Percentiles rank a stretch among this genome's conserved stretches.
phyloP scores from a whole-genome alignment of 2,888 invertebrate genomes.

The Stenurella melanura region DNA sequence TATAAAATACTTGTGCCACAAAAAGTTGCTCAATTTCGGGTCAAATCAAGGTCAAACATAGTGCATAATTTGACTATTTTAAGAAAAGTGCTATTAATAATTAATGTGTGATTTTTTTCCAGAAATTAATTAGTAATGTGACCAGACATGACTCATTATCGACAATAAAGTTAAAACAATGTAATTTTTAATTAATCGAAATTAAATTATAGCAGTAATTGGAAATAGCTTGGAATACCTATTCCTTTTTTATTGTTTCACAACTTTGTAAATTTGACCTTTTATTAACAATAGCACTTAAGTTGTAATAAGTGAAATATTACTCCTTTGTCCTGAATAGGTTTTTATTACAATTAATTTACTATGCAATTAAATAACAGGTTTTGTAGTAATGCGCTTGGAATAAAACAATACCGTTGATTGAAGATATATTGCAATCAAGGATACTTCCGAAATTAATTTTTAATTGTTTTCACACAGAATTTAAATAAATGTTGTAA shows the following conservation, averaged over 20 bases:
- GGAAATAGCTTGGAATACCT: neutral
- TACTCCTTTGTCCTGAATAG: neutral
- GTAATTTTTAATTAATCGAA: neutral
- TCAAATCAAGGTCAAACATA: too few relatives aligned
- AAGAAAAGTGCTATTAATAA: too few relatives aligned
- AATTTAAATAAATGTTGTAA: too few relatives aligned
- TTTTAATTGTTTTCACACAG: too few relatives aligned
- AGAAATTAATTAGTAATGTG: neutral
- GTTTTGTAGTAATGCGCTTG: too few relatives aligned
- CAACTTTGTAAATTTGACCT: neutral
- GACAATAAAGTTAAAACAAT: slow-evolving; percentile 6
- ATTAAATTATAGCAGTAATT: neutral
- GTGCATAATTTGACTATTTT: too few relatives aligned
- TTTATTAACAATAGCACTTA: neutral
- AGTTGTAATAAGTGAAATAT: neutral
- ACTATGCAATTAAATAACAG: neutral
- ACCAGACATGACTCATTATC: neutral
- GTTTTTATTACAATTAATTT: neutral
- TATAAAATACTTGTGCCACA: too few relatives aligned
- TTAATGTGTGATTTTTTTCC: neutral
- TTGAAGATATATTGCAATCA: too few relatives aligned
- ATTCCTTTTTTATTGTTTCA: neutral
- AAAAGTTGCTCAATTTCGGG: too few relatives aligned
- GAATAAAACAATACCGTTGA: too few relatives aligned
- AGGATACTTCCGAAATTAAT: too few relatives aligned